Base-by-base conservation (phyloP, 2,888 invertebrate species). In the Monochamus alternatus region DNA sequence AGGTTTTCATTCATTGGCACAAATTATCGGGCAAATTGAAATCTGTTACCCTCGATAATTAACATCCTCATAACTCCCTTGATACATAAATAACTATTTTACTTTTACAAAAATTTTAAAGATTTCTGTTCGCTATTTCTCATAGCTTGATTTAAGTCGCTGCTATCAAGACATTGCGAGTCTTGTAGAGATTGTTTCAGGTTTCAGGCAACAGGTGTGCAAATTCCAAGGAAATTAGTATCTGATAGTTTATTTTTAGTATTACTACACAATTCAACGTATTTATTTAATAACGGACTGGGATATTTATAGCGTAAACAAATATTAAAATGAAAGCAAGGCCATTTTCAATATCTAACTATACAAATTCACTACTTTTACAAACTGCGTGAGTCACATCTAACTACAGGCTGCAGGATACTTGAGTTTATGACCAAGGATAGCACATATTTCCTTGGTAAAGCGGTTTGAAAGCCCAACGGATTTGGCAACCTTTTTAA, bases 271-370 rank as follows among this genome's bases (percentile, higher is more conserved):
- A 63, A 71, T 52, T 71, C 32, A 71, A 63, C 62, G 22, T 52
- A 52, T 63, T 71, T 71, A 63, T 70, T 68, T 68, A 68, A 62
- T 44, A 63, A 58, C 30, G 38, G 31, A 30, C 70, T 43, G 44
- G 43, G 66, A 75, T 75, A 75, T 75, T 75, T 70, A 75, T 75
- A 65, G 51, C 59, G 38, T 65, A 70, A 65, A 75, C 69, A 75
- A 75, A 75, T 70, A 75, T 65, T 75, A 47, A 75, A 75, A 70
- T 65, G 60, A 75, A 65, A 43, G 60, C 70, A 75, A 75, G 74
- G 74, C 58, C 74, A 43, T 63, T 58, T 31, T 70, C 60, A 31
- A 64, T 58, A 69, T 22, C 59, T 60, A 69, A 60, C 44, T 7
- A 44, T 60, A n/a, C 9, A 30, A 68, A 43, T 69, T 69, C 44